These are phyloP conservation scores for Distichodus sexfasciatus DNA, from an alignment of 2,797 vertebrate genomes.

Conservation along the genomic window DNA sequence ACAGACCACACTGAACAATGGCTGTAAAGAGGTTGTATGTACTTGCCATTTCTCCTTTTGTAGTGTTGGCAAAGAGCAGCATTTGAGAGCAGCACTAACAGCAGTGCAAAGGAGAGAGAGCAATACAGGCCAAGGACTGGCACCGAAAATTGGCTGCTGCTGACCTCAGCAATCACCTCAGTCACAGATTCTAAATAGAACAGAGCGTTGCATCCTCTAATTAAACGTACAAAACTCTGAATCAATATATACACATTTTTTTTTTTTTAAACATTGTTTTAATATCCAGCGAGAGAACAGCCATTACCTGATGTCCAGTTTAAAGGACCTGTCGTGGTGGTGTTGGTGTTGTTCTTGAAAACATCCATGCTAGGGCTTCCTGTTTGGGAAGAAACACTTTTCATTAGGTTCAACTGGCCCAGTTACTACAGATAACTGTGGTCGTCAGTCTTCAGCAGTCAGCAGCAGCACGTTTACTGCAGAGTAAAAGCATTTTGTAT, in stretches of 20 bases:
- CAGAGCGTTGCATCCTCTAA: neutral
- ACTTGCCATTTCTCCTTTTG: slow-evolving; percentile 50
- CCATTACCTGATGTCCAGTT: slow-evolving; percentile 32
- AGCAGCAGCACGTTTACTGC: neutral
- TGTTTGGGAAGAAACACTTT: slow-evolving; percentile 17
- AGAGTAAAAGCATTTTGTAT: neutral
- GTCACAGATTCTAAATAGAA: slow-evolving; percentile 10
- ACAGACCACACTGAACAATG: neutral
- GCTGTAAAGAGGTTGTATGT: neutral
- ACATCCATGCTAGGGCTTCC: neutral
- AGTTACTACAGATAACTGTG: neutral
- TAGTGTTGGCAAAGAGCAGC: slow-evolving; percentile 27
- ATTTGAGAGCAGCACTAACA: slow-evolving; percentile 46
- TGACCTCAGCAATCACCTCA: neutral
- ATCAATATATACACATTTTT: neutral
- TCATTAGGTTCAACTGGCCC: neutral
- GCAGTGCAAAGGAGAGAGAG: slow-evolving; percentile 43
- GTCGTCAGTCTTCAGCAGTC: neutral
- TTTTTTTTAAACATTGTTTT: neutral
- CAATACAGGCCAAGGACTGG: slow-evolving; percentile 43
- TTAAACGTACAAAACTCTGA: neutral
- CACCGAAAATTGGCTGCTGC: neutral
- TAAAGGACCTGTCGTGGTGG: neutral
- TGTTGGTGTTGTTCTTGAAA: neutral
- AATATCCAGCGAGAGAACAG: neutral